Evolutionary conservation across 2,113 vertebrate species (phyloP).

Genomic region (Thomomys bottae): DNA sequence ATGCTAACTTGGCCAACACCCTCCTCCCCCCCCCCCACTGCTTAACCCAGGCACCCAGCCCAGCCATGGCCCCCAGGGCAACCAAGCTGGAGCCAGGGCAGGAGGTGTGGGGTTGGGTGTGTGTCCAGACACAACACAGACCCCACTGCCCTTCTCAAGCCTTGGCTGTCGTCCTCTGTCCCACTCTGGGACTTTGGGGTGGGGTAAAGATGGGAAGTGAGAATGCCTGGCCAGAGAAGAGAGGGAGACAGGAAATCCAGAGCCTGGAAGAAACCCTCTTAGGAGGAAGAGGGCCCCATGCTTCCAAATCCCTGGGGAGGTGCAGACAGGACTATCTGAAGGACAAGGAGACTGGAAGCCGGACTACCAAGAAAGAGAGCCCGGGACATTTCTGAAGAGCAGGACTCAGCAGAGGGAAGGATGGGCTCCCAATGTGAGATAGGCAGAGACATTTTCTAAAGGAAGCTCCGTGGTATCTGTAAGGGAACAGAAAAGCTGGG

Average conservation of each 20-base stretch:
- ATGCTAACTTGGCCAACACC: slow-evolving; percentile 79
- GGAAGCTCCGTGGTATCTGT: neutral
- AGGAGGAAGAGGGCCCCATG: neutral
- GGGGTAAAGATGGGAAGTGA: neutral
- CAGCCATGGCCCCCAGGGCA: slow-evolving; percentile 68
- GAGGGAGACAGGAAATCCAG: neutral
- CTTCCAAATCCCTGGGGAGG: neutral
- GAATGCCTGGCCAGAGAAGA: slow-evolving; percentile 23
- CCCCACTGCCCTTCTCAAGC: slow-evolving; percentile 15
- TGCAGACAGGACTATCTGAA: neutral
- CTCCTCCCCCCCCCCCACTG: slow-evolving; percentile 10
- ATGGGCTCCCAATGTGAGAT: neutral
- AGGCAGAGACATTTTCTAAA: neutral
- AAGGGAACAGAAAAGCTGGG: neutral
- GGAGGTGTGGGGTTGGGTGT: slow-evolving; percentile 70
- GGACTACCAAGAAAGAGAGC: neutral
- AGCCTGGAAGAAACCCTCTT: neutral
- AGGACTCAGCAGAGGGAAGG: neutral
- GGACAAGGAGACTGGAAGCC: neutral
- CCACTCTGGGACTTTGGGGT: slow-evolving; percentile 42
- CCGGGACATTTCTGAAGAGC: neutral
- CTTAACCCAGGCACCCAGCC: slow-evolving; percentile 65
- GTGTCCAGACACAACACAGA: slow-evolving; percentile 74
- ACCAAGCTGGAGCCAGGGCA: slow-evolving; percentile 69
- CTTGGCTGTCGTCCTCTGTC: slow-evolving; percentile 59